These are phyloP conservation scores for Lagodon rhomboides DNA, from an alignment of 2,797 vertebrate species.

Conservation along the genomic window DNA sequence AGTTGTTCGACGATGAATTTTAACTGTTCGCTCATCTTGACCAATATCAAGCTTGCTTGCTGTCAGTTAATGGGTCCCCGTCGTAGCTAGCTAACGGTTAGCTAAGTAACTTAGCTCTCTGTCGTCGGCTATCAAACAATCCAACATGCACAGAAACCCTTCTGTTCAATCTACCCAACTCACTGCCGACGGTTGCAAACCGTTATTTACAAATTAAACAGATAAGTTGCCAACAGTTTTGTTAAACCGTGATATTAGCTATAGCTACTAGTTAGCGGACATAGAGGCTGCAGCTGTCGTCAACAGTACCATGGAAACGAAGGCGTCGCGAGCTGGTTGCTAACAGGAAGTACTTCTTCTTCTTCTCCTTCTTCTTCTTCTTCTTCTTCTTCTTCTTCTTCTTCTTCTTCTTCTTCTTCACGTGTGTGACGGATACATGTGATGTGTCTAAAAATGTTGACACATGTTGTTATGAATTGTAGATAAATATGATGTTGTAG, in stretches of 20 bases:
- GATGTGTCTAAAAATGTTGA: too few species aligned
- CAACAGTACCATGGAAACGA: slow-evolving; percentile 63
- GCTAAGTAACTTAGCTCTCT: slow-evolving; percentile 13
- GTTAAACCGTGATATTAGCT: neutral
- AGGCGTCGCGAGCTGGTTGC: slow-evolving; percentile 73
- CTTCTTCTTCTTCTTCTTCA: too few species aligned
- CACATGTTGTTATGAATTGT: too few species aligned
- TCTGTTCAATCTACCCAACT: accelerated
- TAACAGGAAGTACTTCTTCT: slow-evolving; percentile 73
- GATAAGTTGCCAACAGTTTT: neutral
- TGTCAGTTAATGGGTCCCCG: neutral
- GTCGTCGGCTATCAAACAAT: neutral
- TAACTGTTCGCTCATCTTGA: slow-evolving; percentile 93
- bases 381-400: too few species aligned
- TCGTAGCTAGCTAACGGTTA: slow-evolving; percentile 40
- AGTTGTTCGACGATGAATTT: slow-evolving; percentile 96
- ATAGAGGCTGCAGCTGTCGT: neutral
- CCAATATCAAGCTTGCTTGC: neutral
- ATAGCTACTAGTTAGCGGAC: neutral
- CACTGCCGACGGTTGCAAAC: accelerated
- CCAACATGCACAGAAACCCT: neutral
- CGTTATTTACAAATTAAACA: neutral
- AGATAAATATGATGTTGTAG: too few species aligned
- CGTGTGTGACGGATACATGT: too few species aligned
- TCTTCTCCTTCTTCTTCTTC: too few species aligned